These are phyloP conservation scores for Theretra japonica DNA, from an alignment of 2,888 invertebrate genomes.

Conservation along the genomic window DNA sequence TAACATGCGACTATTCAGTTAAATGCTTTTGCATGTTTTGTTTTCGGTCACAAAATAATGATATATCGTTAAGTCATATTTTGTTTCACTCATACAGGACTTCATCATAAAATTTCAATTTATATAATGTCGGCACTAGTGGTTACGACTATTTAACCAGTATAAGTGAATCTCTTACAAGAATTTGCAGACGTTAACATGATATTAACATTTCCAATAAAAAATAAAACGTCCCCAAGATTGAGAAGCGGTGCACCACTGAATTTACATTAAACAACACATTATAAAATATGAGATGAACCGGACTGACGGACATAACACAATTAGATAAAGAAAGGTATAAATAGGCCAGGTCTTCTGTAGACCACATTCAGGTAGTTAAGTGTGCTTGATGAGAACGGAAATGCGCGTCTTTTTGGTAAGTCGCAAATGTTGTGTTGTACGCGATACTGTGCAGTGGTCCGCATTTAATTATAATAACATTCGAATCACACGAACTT, in stretches of 20 bases:
- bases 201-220: neutral
- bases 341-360: constrained; percentile 73
- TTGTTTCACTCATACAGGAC: too few species aligned
- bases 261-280: constrained; percentile 66
- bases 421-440: constrained; percentile 47
- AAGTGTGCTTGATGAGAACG: constrained; percentile 65
- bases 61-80: too few species aligned
- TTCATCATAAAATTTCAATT: too few species aligned
- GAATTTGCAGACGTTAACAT: neutral
- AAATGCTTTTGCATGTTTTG: too few species aligned
- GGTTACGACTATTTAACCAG: too few species aligned
- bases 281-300: constrained; percentile 70
- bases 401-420: constrained; percentile 76
- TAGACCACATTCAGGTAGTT: constrained; percentile 71
- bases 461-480: constrained; percentile 31
- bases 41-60: too few species aligned
- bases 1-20: too few species aligned
- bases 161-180: neutral
- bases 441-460: constrained; percentile 29
- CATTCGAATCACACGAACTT: neutral
- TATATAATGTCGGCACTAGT: too few species aligned
- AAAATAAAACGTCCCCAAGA: constrained; percentile 40
- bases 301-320: constrained; percentile 66
- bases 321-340: constrained; percentile 76
- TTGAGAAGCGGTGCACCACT: constrained; percentile 71